phyloP scores from a whole-genome alignment of 2,888 invertebrate genomes.

The Neoaliturus tenellus region DNA sequence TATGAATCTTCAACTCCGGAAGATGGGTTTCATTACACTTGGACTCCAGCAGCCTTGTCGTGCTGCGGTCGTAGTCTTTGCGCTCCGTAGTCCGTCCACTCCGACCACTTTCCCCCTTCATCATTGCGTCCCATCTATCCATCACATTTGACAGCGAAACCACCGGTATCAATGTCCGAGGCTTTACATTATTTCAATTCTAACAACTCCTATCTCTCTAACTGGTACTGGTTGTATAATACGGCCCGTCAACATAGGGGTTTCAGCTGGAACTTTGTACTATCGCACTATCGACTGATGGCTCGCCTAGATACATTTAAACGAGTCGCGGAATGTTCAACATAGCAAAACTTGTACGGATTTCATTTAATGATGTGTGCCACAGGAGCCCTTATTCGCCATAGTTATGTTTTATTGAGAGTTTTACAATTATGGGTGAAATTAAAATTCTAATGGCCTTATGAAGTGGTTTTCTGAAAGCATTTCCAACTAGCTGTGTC shows the following conservation, averaged over 20 bases:
- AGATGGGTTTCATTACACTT: no score
- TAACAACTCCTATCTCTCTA: slow-evolving; percentile 11
- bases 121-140: slow-evolving; percentile 20
- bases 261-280: not conserved
- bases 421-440: no score
- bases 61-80: not conserved
- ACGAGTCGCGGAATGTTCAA: no score
- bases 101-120: slow-evolving; percentile 8
- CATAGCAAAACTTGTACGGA: no score
- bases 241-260: not conserved
- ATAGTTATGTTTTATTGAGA: no score
- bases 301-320: not conserved
- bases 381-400: no score
- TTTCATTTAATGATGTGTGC: no score
- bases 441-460: no score
- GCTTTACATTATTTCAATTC: slow-evolving; percentile 28
- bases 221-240: slow-evolving; percentile 1
- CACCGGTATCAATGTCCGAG: slow-evolving; percentile 4
- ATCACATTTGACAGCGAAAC: slow-evolving; percentile 16
- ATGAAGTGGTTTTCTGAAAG: no score
- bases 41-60: no score
- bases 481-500: no score
- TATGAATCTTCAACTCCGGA: no score
- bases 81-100: not conserved
- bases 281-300: not conserved